Base-by-base conservation (phyloP, 1,140 invertebrate genomes). In the Drosophila navojoa region DNA sequence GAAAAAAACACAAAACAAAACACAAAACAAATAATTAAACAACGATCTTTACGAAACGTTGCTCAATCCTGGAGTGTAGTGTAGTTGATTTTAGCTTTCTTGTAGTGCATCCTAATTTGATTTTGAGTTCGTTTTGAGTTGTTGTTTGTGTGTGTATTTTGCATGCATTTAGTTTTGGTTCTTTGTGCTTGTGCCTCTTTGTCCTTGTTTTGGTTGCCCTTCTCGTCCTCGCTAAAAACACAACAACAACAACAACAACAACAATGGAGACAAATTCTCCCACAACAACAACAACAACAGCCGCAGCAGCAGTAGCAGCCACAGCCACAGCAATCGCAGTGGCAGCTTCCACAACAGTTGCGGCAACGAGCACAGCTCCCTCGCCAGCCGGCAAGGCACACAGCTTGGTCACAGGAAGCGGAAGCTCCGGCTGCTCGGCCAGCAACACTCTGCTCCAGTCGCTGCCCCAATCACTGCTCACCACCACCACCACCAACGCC, bases 141-240 rank as follows among this genome's bases (percentile, higher is more conserved):
- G 32, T 47, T n/a, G 29, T 19, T n/a, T 49, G 40, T 61, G 29
- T 67, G 38, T 44, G 32, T 47, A 57, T 63, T 67, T 84, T 87
- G 81, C 81, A 87, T 87, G 82, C 71, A 45, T 81, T 76, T 79
- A 57, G 66, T 67, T 47, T 70, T 76, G 71, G 47, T 85, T 74
- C 29, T 74, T 68, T 77, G 32, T 32, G 32, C 67, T 64, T 80
- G 68, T 74, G 81, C 63, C 61, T 82, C 66, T 58, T 79, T 45
- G 15, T 45, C 61, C 50, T 62, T 61, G 45, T 77, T 77, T 72
- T 61, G 66, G 32, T 53, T 22, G 5, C 45, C 55, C 25, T 40
- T 55, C 55, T 64, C 16, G 42, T 50, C 58, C n/a, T 61, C 55
- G 49, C 29, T 61, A 29, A 44, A 15, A 29, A 53, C 60, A 53